Percentiles rank a stretch among this genome's conserved stretches.
Conservation (phyloP, 2,113 vertebrate genomes). For the Campylorhamphus procurvoides region DNA sequence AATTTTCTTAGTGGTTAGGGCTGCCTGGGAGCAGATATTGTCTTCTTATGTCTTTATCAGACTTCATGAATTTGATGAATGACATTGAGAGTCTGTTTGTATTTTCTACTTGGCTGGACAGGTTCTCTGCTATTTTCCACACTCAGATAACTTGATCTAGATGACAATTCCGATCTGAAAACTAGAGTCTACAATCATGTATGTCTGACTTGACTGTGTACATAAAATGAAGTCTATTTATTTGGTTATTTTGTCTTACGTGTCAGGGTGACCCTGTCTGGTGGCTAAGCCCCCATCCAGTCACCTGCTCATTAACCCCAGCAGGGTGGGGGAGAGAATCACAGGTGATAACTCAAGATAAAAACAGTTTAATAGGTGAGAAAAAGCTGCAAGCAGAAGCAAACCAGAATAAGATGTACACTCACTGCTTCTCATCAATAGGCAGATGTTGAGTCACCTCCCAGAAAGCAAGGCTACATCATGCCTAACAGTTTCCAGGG, state of each 20-base stretch:
- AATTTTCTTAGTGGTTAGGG: not conserved
- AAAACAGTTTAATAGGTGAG: not conserved
- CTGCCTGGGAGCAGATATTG: not conserved
- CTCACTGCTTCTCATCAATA: not conserved
- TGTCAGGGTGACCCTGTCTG: not conserved
- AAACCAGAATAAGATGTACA: not conserved
- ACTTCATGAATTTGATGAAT: not conserved
- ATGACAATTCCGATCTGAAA: not conserved
- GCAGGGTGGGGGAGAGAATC: accelerated
- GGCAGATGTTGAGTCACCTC: not conserved
- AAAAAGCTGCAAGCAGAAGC: not conserved
- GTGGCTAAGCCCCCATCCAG: not conserved
- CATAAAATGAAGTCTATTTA: not conserved
- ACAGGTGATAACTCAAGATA: not conserved
- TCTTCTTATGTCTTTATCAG: not conserved
- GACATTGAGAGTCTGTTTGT: not conserved
- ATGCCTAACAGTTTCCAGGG: accelerated
- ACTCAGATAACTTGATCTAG: not conserved
- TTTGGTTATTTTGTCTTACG: not conserved
- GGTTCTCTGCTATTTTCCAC: not conserved
- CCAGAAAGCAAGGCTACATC: not conserved
- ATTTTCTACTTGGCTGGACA: not conserved
- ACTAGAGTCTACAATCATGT: not conserved
- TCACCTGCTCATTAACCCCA: accelerated
- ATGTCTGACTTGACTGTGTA: not conserved